Conservation (phyloP, 2,888 invertebrate species). For the Carabus problematicus region DNA sequence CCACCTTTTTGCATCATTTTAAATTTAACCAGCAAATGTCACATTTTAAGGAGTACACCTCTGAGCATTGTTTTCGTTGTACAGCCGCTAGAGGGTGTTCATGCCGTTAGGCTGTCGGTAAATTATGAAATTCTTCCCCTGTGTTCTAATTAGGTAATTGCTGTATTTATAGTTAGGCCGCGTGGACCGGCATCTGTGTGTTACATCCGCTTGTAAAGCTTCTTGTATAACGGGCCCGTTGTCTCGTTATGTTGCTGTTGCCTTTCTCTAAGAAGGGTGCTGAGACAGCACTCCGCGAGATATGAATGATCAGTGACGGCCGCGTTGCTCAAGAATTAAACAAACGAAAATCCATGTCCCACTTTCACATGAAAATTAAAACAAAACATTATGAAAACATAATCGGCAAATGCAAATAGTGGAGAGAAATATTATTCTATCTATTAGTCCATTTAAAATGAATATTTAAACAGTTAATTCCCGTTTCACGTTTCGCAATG, state of each 20-base stretch:
- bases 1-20: too few species aligned
- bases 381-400: conserved; percentile 1
- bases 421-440: too few species aligned
- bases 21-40: too few species aligned
- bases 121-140: conserved; percentile 16
- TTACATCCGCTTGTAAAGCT: background rate
- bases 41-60: background rate
- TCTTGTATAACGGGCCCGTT: background rate
- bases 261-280: conserved; percentile 9
- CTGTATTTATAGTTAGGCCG: conserved; percentile 9
- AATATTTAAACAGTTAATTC: too few species aligned
- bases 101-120: conserved; percentile 7
- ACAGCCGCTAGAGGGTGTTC: conserved; percentile 8
- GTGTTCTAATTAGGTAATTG: conserved; percentile 23
- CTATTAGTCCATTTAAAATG: too few species aligned
- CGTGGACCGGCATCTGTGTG: conserved; percentile 3
- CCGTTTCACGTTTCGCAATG: too few species aligned
- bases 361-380: background rate
- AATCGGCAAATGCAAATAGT: background rate
- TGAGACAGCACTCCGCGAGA: conserved; percentile 7
- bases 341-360: background rate
- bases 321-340: too few species aligned
- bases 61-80: conserved; percentile 13
- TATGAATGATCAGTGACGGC: conserved; percentile 9
- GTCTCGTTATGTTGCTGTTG: background rate